Evolutionary conservation across 1,140 invertebrate genomes (phyloP).

Genomic region (Matsumurasca onukii): DNA sequence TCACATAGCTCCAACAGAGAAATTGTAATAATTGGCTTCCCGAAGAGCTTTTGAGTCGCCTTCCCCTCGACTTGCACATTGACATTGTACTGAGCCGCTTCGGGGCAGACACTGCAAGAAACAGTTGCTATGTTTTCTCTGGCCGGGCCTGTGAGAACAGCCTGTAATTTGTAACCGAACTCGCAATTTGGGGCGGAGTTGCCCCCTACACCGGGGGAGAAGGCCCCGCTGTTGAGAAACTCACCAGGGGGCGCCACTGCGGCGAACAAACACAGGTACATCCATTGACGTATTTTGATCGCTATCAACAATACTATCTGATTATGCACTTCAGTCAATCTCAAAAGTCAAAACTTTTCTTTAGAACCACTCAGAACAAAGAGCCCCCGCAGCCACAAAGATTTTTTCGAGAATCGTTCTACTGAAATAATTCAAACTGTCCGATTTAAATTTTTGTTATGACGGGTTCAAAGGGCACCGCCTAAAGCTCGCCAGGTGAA

Average conservation of each 20-base stretch:
- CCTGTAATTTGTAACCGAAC: slow-evolving; percentile 25
- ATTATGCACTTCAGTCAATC: slow-evolving; percentile 27
- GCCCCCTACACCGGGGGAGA: background rate
- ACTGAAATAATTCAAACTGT: slow-evolving; percentile 13
- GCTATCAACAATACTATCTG: slow-evolving; percentile 24
- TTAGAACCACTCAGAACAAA: slow-evolving; percentile 1
- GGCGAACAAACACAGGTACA: slow-evolving; percentile 8
- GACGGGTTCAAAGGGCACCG: slow-evolving; percentile 9
- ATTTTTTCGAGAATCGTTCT: background rate
- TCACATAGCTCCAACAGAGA: background rate
- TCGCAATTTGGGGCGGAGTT: slow-evolving; percentile 20
- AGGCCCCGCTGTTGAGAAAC: slow-evolving; percentile 21
- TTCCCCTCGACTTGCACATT: too few relatives aligned
- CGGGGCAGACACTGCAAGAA: too few relatives aligned
- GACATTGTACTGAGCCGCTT: too few relatives aligned
- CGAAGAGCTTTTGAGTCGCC: too few relatives aligned
- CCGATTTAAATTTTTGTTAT: background rate
- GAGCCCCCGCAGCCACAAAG: background rate
- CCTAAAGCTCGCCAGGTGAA: background rate
- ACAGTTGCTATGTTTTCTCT: background rate
- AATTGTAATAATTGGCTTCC: slow-evolving; percentile 13
- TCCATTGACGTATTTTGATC: slow-evolving; percentile 26
- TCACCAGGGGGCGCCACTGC: background rate
- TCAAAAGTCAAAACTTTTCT: slow-evolving; percentile 24
- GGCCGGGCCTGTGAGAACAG: background rate